Conservation (phyloP, 2,888 invertebrate species). For the Mamestra brassicae region DNA sequence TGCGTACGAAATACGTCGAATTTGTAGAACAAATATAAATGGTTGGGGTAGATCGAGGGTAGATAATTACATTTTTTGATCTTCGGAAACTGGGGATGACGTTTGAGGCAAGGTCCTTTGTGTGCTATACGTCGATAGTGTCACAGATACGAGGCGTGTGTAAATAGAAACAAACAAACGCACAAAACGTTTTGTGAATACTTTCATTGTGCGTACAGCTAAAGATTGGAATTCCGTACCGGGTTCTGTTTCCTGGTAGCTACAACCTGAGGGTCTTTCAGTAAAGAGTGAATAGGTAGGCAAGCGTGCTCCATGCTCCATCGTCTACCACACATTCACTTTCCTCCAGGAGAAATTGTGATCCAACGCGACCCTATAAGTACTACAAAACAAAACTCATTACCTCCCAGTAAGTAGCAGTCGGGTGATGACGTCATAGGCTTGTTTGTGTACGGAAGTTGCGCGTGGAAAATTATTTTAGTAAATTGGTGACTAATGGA, state of each 20-base stretch:
- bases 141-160: slow-evolving; percentile 80
- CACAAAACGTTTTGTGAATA: too few relatives aligned
- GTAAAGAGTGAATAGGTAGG: too few relatives aligned
- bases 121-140: slow-evolving; percentile 85
- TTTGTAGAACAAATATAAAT: slow-evolving; percentile 91
- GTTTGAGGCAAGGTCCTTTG: slow-evolving; percentile 76
- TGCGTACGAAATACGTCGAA: slow-evolving; percentile 88
- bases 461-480: slow-evolving; percentile 50
- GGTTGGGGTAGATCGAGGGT: slow-evolving; percentile 90
- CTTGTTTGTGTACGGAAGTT: slow-evolving; percentile 53
- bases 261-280: too few relatives aligned
- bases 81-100: slow-evolving; percentile 86
- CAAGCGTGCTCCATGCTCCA: too few relatives aligned
- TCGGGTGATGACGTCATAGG: slow-evolving; percentile 58
- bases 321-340: too few relatives aligned
- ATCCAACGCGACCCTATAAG: too few relatives aligned
- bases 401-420: slow-evolving; percentile 12
- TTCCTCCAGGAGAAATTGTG: too few relatives aligned
- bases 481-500: slow-evolving; percentile 59
- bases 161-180: slow-evolving; percentile 69
- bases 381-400: slow-evolving; percentile 28
- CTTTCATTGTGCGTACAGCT: background rate
- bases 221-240: too few relatives aligned
- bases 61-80: slow-evolving; percentile 91
- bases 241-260: too few relatives aligned